Evolutionary conservation across 2,888 invertebrate genomes (phyloP).

Genomic region (Bellardia bayeri): DNA sequence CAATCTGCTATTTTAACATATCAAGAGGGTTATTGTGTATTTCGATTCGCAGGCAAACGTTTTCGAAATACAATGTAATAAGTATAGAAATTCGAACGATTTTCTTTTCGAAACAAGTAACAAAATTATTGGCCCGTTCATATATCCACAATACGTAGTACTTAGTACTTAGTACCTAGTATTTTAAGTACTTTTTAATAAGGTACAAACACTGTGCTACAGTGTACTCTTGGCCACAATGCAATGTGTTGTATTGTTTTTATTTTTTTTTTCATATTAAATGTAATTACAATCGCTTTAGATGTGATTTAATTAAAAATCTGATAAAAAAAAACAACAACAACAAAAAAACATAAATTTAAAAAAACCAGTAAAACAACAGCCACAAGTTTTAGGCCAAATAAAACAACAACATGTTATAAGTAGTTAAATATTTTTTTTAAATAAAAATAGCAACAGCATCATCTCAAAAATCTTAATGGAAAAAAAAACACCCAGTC

Average conservation of each 20-base stretch:
- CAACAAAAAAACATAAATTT: neutral
- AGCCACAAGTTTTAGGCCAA: conserved; percentile 30
- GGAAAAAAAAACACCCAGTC: conserved; percentile 24
- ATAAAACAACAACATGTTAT: neutral
- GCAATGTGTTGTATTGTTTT: neutral
- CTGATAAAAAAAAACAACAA: conserved; percentile 6
- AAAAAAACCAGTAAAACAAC: conserved; percentile 45
- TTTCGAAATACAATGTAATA: too few species aligned
- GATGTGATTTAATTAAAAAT: conserved; percentile 39
- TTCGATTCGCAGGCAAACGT: too few species aligned
- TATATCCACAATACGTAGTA: too few species aligned
- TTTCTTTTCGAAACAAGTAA: too few species aligned
- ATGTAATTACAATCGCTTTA: conserved; percentile 36
- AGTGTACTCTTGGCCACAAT: conserved; percentile 4
- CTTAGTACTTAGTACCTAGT: neutral
- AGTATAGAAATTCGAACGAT: too few species aligned
- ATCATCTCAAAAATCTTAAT: conserved; percentile 8
- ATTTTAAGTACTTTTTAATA: neutral
- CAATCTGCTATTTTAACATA: too few species aligned
- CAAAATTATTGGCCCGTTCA: too few species aligned
- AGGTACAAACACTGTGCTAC: neutral
- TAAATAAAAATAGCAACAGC: conserved; percentile 26
- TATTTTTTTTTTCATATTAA: conserved; percentile 1
- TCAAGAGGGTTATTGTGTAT: too few species aligned
- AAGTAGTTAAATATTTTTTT: conserved; percentile 18